Evolutionary conservation across 2,888 invertebrate species (phyloP), one percentile per base, ranked within the genome.

Genomic region (Philaethria dido): DNA sequence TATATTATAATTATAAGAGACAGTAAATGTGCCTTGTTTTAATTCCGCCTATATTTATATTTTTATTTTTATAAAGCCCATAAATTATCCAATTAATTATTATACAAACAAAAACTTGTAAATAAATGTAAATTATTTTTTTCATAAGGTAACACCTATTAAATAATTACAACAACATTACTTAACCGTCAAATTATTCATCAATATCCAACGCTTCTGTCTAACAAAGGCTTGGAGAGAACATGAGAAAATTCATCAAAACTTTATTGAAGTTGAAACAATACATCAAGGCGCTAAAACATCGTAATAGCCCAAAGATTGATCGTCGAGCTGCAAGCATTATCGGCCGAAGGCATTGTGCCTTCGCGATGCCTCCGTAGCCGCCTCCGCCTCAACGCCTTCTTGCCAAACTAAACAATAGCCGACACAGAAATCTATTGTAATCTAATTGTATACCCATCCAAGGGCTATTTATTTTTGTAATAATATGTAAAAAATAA

Each of bases 211-310:
- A 84, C 83, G 86, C 85, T 83, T 87, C 81, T 84, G 83, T 86
- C 84, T 80, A 85, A 88, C 88, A 90, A 91, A 86, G 84, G 85
- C 80, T 79, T 80, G 80, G 78, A 78, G 83, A 84, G 83, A 87
- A 87, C 85, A 86, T 83, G 86, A 72, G 74, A 88, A 90, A 88
- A 90, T 92, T 89, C 88, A 92, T 92, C 92, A 91, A 90, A 92
- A 92, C 89, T 91, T 92, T 89, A 90, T 91, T 90, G 88, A 89
- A 84, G 87, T 89, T 86, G 86, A 89, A 91, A 92, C 92, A 92
- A 92, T 92, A 92, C 89, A 90, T 90, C 89, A 88, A 87, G 88
- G 85, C 87, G 89, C 88, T 90, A 91, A 91, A 89, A 88, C 89
- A 90, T 89, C 86, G 85, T 89, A 90, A 91, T 91, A 88, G 89